These are phyloP conservation scores for Sinohyriopsis cumingii DNA, from an alignment of 2,888 invertebrate species.

Conservation along the genomic window DNA sequence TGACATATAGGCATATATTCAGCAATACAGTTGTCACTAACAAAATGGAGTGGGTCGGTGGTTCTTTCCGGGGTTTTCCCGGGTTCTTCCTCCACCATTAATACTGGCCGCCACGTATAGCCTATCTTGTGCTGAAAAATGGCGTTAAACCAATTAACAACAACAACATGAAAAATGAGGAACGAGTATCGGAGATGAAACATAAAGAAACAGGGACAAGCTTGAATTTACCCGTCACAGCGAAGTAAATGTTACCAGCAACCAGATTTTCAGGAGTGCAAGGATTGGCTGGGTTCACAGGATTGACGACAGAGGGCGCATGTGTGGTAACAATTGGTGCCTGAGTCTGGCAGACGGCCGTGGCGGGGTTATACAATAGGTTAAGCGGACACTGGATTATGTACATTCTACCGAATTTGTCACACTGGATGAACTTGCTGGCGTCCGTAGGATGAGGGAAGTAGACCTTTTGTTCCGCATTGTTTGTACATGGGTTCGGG, in stretches of 20 bases:
- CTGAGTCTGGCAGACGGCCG: constrained; percentile 24
- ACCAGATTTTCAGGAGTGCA: constrained; percentile 51
- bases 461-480: constrained; percentile 38
- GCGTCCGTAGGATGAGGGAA: constrained; percentile 52
- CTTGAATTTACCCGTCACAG: constrained; percentile 27
- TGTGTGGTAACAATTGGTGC: constrained; percentile 3
- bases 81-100: too few species aligned
- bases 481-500: constrained; percentile 48
- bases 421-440: constrained; percentile 57
- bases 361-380: constrained; percentile 36
- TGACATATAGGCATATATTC: too few species aligned
- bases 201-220: too few species aligned
- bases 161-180: too few species aligned
- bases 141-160: too few species aligned
- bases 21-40: too few species aligned
- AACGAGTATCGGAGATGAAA: too few species aligned
- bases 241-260: constrained; percentile 54
- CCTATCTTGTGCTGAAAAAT: too few species aligned
- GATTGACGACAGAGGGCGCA: constrained; percentile 1
- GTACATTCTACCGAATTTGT: constrained; percentile 54
- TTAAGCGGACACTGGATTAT: constrained; percentile 53
- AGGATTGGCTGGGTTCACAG: constrained; percentile 37
- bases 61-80: too few species aligned
- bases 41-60: too few species aligned
- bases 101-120: too few species aligned